These are phyloP conservation scores for Chironomus tentans DNA, from an alignment of 2,888 invertebrate genomes.

Conservation along the genomic window DNA sequence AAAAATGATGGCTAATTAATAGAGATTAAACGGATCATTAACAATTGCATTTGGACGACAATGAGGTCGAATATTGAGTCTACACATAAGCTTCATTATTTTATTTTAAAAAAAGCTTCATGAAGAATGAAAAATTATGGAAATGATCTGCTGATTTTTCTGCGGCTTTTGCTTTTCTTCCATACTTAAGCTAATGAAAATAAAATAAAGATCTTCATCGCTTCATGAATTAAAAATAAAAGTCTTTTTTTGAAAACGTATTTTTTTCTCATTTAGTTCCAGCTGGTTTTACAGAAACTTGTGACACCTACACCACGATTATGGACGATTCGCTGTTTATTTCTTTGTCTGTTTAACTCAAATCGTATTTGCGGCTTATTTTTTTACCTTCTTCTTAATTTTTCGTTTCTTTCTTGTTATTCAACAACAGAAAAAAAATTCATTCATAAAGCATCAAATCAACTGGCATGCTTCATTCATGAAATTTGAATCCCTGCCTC, in stretches of 20 bases:
- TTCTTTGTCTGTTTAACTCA: constrained; percentile 23
- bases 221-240: constrained; percentile 2
- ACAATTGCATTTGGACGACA: no score
- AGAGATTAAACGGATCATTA: no score
- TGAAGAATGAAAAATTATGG: background rate
- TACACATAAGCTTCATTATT: no score
- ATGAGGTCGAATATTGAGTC: no score
- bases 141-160: background rate
- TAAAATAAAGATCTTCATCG: background rate
- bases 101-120: background rate
- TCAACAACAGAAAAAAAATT: background rate
- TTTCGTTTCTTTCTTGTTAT: background rate
- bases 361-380: constrained; percentile 20
- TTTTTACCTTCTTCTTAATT: background rate
- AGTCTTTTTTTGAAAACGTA: background rate
- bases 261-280: constrained; percentile 4
- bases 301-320: constrained; percentile 24
- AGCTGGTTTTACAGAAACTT: constrained; percentile 18
- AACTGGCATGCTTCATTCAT: constrained; percentile 23
- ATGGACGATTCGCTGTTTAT: constrained; percentile 24
- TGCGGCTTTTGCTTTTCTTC: background rate
- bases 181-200: background rate
- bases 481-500: constrained; percentile 23
- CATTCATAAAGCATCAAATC: constrained; percentile 25
- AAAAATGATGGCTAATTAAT: no score